Evolutionary conservation across 1,140 invertebrate genomes (phyloP), one percentile per base, ranked within the genome.

Genomic region (Lutraria rhynchaena): DNA sequence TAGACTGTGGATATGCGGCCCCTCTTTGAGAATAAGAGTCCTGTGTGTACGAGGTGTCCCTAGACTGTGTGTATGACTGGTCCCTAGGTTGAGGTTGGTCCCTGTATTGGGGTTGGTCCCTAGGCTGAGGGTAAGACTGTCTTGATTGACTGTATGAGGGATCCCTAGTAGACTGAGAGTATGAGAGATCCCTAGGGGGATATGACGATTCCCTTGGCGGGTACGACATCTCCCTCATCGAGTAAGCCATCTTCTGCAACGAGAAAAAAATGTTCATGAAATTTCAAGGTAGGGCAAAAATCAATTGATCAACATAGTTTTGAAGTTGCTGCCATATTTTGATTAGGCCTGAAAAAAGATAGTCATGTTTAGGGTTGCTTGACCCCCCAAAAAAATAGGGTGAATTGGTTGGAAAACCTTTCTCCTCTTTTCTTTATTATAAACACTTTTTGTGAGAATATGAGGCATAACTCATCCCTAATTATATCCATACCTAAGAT

Each of bases 211-310:
- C 24, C 19, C 46, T 29, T 55, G 31, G 37, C 31, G 67, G 57
- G 70, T 74, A 61, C 24, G 13, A 46, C 58, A 44, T 35, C 13
- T 63, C 73, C 35, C 37, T 37, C n/a, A 37, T 49, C 31, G 67
- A 57, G 78, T 70, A 69, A 27, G 51, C 17, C 31, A 77, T 41
- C 4, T 46, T 33, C 29, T 41, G 37, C 5, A 41, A 41, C 5
- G 15, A 5, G 15, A 41, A 41, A 41, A 7, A 41, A 41, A 41
- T 7, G 37, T 7, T 7, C 37, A 41, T n/a, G n/a, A n/a, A n/a
- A n/a, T n/a, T n/a, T n/a, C n/a, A n/a, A n/a, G n/a, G n/a, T n/a
- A n/a, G n/a, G n/a, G n/a, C n/a, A n/a, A n/a, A n/a, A n/a, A n/a
- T n/a, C n/a, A n/a, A n/a, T n/a, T n/a, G n/a, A n/a, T n/a, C n/a